Base-by-base conservation (phyloP, 2,888 invertebrate species). In the Pollenia amentaria region DNA sequence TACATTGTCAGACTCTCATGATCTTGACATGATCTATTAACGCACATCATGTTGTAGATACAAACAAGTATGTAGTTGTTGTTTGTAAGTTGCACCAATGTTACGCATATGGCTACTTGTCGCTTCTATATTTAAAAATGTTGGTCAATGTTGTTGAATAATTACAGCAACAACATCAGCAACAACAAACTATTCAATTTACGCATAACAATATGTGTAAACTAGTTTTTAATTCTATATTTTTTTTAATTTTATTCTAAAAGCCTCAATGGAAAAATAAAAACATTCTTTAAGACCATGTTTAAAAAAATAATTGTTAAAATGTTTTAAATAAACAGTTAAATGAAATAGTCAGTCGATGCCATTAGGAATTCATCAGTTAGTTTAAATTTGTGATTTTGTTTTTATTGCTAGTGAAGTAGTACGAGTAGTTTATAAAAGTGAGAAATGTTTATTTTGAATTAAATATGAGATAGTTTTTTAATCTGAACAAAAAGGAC, bases 81-180 rank as follows among this genome's bases (percentile, higher is more conserved):
- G 64, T 6, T 73, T 48, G 48, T 65, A 21, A 48, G 14, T 14
- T 60, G 70, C 12, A 69, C 46, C 73, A 78, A 69, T 86, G 65
- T 60, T 72, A 84, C 80, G 72, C 86, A 87, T 87, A 80, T 83
- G 86, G 86, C 75, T 65, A 87, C 83, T 87, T 84, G 86, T 73
- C 76, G 77, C 80, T 83, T 73, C 86, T 83, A 87, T 84, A 87
- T 83, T 65, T 76, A 84, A 73, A 84, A 70, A 87, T 87, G 55
- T 87, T 80, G 86, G 86, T 87, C 86, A 87, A 87, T 87, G 86
- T 80, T 87, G 80, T 73, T 81, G 78, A 78, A 75, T 75, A 82
- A 75, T 46, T 69, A 21, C 29, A 64, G 42, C 69, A 65, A 29
- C 72, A 73, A 14, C 62, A 51, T 42, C 44, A 55, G 44, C 67